Evolutionary conservation across 1,140 invertebrate genomes (phyloP).

Genomic region (Marisa cornuarietis): DNA sequence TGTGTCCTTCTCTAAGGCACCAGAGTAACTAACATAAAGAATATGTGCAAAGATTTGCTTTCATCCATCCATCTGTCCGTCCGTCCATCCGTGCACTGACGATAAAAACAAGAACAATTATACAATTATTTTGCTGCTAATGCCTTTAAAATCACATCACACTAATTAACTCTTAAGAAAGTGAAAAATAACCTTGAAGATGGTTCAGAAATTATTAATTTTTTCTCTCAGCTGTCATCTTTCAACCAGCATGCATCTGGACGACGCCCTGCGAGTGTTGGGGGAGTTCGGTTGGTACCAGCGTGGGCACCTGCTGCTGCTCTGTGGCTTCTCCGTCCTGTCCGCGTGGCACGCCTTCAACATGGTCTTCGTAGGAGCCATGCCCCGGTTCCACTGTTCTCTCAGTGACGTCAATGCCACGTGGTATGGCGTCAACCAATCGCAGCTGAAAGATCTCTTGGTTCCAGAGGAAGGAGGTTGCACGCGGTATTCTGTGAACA

Average conservation of each 20-base stretch:
- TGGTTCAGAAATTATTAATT: too few relatives aligned
- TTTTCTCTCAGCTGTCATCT: too few relatives aligned
- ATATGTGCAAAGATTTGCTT: too few relatives aligned
- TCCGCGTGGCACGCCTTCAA: conserved; percentile 82
- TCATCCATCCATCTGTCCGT: too few relatives aligned
- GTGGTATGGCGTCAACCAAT: conserved; percentile 18
- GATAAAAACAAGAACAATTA: too few relatives aligned
- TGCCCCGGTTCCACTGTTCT: conserved; percentile 35
- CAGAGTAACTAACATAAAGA: too few relatives aligned
- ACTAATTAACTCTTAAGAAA: too few relatives aligned
- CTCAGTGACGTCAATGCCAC: conserved; percentile 24
- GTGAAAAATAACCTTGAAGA: too few relatives aligned
- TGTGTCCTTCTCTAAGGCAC: too few relatives aligned
- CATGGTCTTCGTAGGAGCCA: conserved; percentile 73
- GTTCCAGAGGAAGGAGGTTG: conserved; percentile 21
- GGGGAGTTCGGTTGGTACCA: conserved; percentile 93
- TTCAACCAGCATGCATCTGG: conserved; percentile 77
- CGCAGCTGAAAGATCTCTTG: conserved; percentile 19
- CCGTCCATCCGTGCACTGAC: too few relatives aligned
- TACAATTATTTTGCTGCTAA: too few relatives aligned
- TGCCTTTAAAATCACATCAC: too few relatives aligned
- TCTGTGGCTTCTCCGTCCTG: conserved; percentile 80
- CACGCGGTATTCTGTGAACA: conserved; percentile 12
- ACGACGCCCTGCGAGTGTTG: conserved; percentile 83
- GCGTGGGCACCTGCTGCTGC: conserved; percentile 82